phyloP scores from a whole-genome alignment of 2,113 vertebrate genomes.

The Protobothrops mucrosquamatus region DNA sequence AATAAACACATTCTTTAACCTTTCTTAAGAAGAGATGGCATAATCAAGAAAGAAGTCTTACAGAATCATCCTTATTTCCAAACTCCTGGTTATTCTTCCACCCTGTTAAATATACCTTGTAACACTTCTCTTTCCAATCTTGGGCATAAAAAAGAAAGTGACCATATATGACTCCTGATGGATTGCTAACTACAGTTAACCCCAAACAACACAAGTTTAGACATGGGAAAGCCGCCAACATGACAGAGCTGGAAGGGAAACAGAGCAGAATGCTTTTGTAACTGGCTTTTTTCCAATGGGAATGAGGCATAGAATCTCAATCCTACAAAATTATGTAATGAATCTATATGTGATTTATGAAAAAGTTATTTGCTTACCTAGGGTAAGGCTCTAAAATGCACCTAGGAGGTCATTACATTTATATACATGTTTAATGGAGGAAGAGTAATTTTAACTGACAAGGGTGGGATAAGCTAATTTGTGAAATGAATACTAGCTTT shows the following conservation, averaged over 20 bases:
- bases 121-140: slow-evolving; percentile 6
- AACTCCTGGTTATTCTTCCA: neutral
- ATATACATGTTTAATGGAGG: neutral
- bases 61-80: neutral
- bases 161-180: slow-evolving; percentile 27
- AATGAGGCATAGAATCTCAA: rapidly evolving
- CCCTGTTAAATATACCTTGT: neutral
- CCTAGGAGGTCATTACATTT: neutral
- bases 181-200: neutral
- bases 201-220: slow-evolving; percentile 14
- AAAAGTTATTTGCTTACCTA: neutral
- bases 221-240: slow-evolving; percentile 6
- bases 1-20: neutral
- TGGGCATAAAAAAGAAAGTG: slow-evolving; percentile 13
- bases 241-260: slow-evolving; percentile 20
- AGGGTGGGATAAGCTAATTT: neutral
- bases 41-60: neutral
- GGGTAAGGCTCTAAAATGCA: slow-evolving; percentile 14
- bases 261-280: slow-evolving; percentile 4
- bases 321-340: neutral
- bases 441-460: neutral
- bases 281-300: slow-evolving; percentile 7
- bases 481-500: neutral
- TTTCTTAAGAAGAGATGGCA: neutral
- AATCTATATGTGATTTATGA: neutral